A percentile compares a stretch with the other conserved stretches of the same genome.
phyloP scores from a whole-genome alignment of 2,888 invertebrate genomes.

The Phasia obesa region DNA sequence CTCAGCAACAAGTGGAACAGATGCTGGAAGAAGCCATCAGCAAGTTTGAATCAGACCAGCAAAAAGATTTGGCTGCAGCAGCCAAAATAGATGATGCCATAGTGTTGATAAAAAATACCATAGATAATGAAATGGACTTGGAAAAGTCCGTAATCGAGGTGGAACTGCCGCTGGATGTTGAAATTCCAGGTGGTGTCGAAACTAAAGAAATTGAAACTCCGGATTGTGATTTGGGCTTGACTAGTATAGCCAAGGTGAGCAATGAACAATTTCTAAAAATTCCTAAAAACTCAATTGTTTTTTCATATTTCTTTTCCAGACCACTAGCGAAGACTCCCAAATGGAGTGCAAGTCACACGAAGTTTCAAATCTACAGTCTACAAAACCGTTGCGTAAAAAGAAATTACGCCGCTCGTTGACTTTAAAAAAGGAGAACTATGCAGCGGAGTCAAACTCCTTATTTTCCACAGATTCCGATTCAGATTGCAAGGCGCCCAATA shows the following conservation, averaged over 20 bases:
- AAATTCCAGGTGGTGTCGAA: background rate
- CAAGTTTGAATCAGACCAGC: conserved; percentile 70
- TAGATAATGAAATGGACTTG: background rate
- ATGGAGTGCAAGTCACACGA: conserved; percentile 64
- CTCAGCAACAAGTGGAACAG: conserved; percentile 74
- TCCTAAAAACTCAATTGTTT: background rate
- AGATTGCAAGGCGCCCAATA: conserved; percentile 68
- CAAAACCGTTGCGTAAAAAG: conserved; percentile 77
- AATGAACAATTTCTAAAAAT: background rate
- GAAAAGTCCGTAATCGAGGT: conserved; percentile 49
- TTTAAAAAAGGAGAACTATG: conserved; percentile 78
- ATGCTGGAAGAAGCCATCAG: conserved; percentile 77
- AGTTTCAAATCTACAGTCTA: background rate
- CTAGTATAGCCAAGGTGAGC: conserved; percentile 56
- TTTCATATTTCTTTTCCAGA: conserved; percentile 69
- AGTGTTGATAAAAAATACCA: conserved; percentile 34
- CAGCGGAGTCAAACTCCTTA: conserved; percentile 74
- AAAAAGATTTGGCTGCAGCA: background rate
- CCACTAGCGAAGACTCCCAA: conserved; percentile 78
- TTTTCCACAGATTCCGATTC: conserved; percentile 77
- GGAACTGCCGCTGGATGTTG: conserved; percentile 45
- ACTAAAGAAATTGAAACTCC: background rate
- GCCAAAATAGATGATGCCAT: conserved; percentile 52
- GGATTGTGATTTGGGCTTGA: conserved; percentile 60
- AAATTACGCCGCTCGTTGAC: conserved; percentile 77